Conservation (phyloP, 2,797 vertebrate species). For the Bovichtus variegatus region DNA sequence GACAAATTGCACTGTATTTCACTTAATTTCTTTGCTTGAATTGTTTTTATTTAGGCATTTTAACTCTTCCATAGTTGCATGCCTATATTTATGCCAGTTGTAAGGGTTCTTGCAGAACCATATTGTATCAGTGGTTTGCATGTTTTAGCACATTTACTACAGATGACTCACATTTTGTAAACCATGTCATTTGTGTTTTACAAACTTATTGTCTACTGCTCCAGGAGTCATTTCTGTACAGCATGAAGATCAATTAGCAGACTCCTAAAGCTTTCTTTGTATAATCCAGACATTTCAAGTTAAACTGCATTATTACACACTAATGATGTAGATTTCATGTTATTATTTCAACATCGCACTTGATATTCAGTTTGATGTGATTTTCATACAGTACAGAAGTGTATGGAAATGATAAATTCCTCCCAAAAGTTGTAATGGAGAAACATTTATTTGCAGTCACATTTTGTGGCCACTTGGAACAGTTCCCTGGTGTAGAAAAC, state of each 20-base stretch:
- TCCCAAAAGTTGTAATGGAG: not conserved
- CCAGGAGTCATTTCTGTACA: not conserved
- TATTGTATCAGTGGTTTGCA: not conserved
- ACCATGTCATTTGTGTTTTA: too few species aligned
- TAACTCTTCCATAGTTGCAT: not conserved
- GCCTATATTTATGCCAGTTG: not conserved
- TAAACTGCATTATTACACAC: too few species aligned
- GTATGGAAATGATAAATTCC: not conserved
- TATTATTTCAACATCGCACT: not conserved
- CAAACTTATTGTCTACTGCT: too few species aligned
- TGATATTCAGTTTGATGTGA: not conserved
- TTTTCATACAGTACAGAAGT: not conserved
- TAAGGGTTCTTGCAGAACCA: not conserved
- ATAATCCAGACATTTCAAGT: not conserved
- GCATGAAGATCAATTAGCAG: not conserved
- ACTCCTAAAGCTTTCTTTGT: too few species aligned
- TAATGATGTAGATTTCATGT: too few species aligned
- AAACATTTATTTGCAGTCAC: not conserved
- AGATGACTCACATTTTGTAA: not conserved
- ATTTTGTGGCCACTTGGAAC: not conserved
- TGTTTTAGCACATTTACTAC: not conserved
- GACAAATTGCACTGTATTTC: too few species aligned
- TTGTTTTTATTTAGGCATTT: not conserved
- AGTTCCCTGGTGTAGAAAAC: too few species aligned
- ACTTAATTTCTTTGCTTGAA: not conserved